Evolutionary conservation across 2,888 invertebrate genomes (phyloP).

Genomic region (Dynastes maya): DNA sequence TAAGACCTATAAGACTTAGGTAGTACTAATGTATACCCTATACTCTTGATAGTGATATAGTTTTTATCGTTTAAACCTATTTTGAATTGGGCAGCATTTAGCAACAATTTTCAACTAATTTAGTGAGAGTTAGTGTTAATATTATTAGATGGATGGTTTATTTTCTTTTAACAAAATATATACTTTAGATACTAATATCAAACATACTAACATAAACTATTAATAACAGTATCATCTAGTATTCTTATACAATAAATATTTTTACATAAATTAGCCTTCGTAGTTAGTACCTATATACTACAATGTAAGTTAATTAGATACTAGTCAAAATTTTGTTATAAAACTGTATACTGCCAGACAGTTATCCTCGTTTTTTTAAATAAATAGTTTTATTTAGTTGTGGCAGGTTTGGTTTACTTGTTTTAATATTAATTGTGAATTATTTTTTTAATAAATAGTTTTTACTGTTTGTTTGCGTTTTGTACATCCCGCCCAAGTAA

Average conservation of each 20-base stretch:
- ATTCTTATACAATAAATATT: neutral
- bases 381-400: slow-evolving; percentile 1
- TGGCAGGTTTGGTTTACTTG: slow-evolving; percentile 13
- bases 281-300: neutral
- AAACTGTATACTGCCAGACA: slow-evolving; percentile 27
- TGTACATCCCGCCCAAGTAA: slow-evolving; percentile 12
- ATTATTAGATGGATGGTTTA: too few relatives aligned
- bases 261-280: slow-evolving; percentile 18
- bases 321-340: slow-evolving; percentile 29
- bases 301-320: slow-evolving; percentile 1
- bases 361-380: neutral
- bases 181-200: too few relatives aligned
- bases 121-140: too few relatives aligned
- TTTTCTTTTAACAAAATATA: too few relatives aligned
- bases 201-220: neutral
- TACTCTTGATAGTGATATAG: neutral
- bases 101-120: too few relatives aligned
- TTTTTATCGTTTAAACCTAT: neutral
- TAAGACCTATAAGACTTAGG: neutral
- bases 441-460: slow-evolving; percentile 41
- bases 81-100: neutral
- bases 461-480: neutral
- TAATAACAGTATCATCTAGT: slow-evolving; percentile 3
- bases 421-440: slow-evolving; percentile 14
- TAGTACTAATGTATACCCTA: neutral